Evolutionary conservation across 2,113 vertebrate genomes (phyloP), one percentile per base, ranked within the genome.

Genomic region (Sprattus sprattus): DNA sequence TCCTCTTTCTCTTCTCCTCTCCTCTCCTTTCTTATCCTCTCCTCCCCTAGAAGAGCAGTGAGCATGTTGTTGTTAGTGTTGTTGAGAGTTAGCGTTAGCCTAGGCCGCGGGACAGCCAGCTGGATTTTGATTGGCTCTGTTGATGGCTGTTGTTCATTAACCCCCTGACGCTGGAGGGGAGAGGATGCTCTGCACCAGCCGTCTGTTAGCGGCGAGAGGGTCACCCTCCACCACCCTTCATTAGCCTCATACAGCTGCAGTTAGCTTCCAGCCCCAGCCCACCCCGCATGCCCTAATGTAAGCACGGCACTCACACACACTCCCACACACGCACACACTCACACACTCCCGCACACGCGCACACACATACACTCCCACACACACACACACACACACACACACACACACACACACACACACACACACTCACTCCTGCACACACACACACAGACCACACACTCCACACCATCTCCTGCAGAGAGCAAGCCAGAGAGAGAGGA

Each of bases 131-230:
- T 88, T 88, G 87, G 67, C 47, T 64, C 52, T 49, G 67, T 81
- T 83, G 87, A 87, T 87, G 78, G 82, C 84, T 87, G 86, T 87
- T 87, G 87, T 85, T 86, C 84, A 87, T 87, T 87, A 87, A 87
- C 86, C 88, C 88, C 60, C 52, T 50, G 75, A 82, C 78, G 75
- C 60, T 84, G 82, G 52, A 78, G 67, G 86, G 81, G 44, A 20
- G 80, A 86, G 50, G 16, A 13, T 1, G 52, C 52, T 54, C 52
- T 54, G 52, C 16, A 83, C 9, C 52, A 81, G 81, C 84, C 75
- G 67, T 85, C 67, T 85, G 86, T 71, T 64, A 84, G 50, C 78
- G 87, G 45, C 64, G 22, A 89, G 45, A 8, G 22, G 84, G 84
- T 87, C 88, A 89, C 83, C 82, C 82, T 87, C 75, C 81, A 81